Evolutionary conservation across 2,888 invertebrate genomes (phyloP).

Genomic region (Cyaniris semiargus): DNA sequence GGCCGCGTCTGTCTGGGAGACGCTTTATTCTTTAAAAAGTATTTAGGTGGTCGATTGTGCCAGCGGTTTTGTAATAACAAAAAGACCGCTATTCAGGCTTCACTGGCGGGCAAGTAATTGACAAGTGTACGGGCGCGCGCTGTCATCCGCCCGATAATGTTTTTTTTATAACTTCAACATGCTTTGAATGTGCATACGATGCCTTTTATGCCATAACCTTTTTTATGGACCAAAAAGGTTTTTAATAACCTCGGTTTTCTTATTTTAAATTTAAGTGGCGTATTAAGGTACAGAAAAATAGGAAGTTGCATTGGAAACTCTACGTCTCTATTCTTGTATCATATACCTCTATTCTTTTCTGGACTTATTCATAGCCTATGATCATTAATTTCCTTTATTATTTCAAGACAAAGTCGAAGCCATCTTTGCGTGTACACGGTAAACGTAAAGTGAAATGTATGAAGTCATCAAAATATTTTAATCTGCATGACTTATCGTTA

Average conservation of each 20-base stretch:
- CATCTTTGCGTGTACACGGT: neutral
- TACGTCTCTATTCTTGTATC: too few species aligned
- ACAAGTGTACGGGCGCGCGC: constrained; percentile 61
- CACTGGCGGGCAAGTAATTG: constrained; percentile 57
- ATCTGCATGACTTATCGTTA: constrained; percentile 1
- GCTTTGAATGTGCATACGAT: constrained; percentile 20
- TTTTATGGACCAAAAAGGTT: neutral
- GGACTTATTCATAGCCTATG: neutral
- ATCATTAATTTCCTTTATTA: neutral
- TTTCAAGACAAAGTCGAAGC: too few species aligned
- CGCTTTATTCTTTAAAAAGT: too few species aligned
- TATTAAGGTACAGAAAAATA: neutral
- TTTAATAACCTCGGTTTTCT: neutral
- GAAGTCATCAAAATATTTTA: constrained; percentile 10
- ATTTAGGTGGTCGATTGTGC: constrained; percentile 14
- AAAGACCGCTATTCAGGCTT: constrained; percentile 40
- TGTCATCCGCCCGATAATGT: constrained; percentile 16
- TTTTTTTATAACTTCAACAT: constrained; percentile 21
- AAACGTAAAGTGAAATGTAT: neutral
- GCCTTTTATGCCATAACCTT: constrained; percentile 5
- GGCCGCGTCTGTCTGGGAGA: too few species aligned
- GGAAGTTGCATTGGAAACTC: neutral
- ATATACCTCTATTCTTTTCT: neutral
- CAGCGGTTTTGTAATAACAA: constrained; percentile 27
- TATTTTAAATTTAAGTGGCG: neutral